Evolutionary conservation across 2,888 invertebrate genomes (phyloP).

Genomic region (Ligdia adustata): DNA sequence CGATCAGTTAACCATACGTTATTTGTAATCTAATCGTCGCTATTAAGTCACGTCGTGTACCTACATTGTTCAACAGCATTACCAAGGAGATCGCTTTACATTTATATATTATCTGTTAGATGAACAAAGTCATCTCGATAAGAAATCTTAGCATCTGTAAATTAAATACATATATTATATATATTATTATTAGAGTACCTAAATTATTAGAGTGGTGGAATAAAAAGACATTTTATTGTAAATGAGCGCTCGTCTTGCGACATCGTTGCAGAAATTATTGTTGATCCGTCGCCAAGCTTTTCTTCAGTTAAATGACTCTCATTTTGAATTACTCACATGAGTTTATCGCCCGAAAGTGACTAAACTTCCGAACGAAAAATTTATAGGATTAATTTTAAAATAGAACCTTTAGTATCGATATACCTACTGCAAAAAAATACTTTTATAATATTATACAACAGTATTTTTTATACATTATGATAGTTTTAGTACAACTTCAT

Average conservation of each 20-base stretch:
- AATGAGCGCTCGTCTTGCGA: slow-evolving; percentile 46
- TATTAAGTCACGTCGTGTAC: slow-evolving; percentile 54
- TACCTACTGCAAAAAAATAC: no score
- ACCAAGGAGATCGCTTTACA: slow-evolving; percentile 79
- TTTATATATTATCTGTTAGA: slow-evolving; percentile 54
- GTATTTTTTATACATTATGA: no score
- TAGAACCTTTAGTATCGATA: no score
- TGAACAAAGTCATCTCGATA: slow-evolving; percentile 56
- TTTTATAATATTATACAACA: no score
- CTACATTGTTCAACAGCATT: slow-evolving; percentile 59
- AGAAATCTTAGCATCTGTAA: slow-evolving; percentile 55
- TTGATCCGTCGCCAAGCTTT: slow-evolving; percentile 12
- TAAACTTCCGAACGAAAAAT: no score
- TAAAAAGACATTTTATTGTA: slow-evolving; percentile 58
- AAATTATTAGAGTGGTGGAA: slow-evolving; percentile 43
- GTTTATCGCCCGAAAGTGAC: no score
- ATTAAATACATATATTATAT: slow-evolving; percentile 55
- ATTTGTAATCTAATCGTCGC: slow-evolving; percentile 48
- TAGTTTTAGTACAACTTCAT: no score
- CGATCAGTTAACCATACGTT: slow-evolving; percentile 55
- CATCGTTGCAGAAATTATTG: slow-evolving; percentile 49
- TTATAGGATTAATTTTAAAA: no score
- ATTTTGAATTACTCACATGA: no score
- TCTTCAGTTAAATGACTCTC: no score
- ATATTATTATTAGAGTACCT: no score